Conservation (phyloP, 1,140 invertebrate genomes). For the Bombus impatiens region DNA sequence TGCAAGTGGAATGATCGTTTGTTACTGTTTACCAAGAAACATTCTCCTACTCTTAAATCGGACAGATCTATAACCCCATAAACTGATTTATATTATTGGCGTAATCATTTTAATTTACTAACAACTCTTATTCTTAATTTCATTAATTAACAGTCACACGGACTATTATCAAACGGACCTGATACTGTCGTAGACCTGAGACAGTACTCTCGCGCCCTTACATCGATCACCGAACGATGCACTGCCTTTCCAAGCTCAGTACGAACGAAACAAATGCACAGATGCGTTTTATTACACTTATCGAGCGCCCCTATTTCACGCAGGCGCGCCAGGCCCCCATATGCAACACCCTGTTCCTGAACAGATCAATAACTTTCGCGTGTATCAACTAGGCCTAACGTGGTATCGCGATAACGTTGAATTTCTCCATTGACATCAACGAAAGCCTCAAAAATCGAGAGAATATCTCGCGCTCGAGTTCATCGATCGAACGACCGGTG, state of each 20-base stretch:
- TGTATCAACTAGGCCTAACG: slow-evolving; percentile 44
- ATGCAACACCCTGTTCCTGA: slow-evolving; percentile 36
- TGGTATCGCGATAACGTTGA: neutral
- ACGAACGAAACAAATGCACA: slow-evolving; percentile 11
- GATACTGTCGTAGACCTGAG: no score
- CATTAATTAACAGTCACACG: neutral
- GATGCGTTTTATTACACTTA: slow-evolving; percentile 52
- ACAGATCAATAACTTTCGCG: slow-evolving; percentile 60
- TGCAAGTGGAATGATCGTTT: neutral
- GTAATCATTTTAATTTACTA: neutral
- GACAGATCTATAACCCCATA: no score
- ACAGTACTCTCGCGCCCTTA: no score
- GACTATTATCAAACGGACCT: neutral
- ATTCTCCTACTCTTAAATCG: neutral
- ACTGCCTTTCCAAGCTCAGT: neutral
- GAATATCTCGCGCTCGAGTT: neutral
- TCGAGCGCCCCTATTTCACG: slow-evolving; percentile 60
- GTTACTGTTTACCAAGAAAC: neutral
- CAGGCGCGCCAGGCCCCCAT: slow-evolving; percentile 46
- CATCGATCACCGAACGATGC: neutral
- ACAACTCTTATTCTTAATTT: neutral
- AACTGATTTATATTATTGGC: no score
- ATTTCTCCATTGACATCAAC: neutral
- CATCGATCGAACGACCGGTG: slow-evolving; percentile 19
- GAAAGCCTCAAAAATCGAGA: slow-evolving; percentile 18